Percentiles rank a stretch among this genome's conserved stretches.
These are phyloP conservation scores for Petromus typicus DNA, from an alignment of 2,113 vertebrate genomes.

Conservation along the genomic window DNA sequence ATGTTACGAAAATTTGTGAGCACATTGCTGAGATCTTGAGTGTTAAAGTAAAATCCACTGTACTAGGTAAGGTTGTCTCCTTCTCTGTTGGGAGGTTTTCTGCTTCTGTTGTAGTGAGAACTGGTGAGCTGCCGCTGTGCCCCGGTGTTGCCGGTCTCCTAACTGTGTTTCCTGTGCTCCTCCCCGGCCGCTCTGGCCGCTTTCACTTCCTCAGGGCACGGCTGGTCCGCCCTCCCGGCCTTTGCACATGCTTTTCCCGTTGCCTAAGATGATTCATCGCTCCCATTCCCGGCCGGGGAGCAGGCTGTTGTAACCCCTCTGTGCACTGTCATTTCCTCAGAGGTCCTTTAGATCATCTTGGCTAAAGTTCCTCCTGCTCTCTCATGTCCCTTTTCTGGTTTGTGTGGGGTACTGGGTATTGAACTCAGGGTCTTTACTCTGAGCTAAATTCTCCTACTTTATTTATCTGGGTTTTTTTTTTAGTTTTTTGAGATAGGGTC, in stretches of 20 bases:
- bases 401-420: not conserved
- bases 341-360: conserved; percentile 22
- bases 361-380: not conserved
- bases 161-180: conserved; percentile 58
- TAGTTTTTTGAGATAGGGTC: not conserved
- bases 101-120: conserved; percentile 10
- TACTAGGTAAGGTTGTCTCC: not conserved
- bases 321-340: not conserved
- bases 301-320: not conserved
- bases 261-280: conserved; percentile 29
- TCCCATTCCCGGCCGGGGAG: not conserved
- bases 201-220: conserved; percentile 70
- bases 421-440: not conserved
- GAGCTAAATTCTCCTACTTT: not conserved
- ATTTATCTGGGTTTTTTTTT: not conserved
- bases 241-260: conserved; percentile 1
- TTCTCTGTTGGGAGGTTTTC: conserved; percentile 17
- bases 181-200: not conserved
- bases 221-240: not conserved
- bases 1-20: not conserved
- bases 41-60: conserved; percentile 35
- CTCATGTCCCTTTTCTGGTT: not conserved
- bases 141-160: not conserved
- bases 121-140: not conserved
- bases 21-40: not conserved